Base-by-base conservation (phyloP, 1,140 invertebrate species). In the Centruroides sculpturatus region DNA sequence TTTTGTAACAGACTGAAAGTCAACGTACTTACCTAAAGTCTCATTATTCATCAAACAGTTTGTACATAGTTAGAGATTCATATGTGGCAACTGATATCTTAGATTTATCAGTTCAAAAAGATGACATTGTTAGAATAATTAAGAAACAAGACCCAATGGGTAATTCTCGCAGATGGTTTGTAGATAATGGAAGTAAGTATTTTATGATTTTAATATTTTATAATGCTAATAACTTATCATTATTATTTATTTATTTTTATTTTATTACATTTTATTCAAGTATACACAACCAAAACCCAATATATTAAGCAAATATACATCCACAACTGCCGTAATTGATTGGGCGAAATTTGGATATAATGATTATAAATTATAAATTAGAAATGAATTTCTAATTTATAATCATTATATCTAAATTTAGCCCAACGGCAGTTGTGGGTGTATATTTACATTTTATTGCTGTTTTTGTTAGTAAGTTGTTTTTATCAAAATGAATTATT, bases 101-200 rank as follows among this genome's bases (percentile, higher is more conserved):
- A 35, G 66, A 66, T 49, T 52, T 68, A 5, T 59, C 35, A 47
- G 47, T 64, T 3, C 54, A 63, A 10, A 63, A 63, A 66, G 81
- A 79, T 11, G 77, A 77, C 36, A 64, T 83, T 41, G 76, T 84
- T 5, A 81, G 77, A 35, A 75, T 82, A 0, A 78, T 83, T 55
- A 81, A 82, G 63, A 76, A 79, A 47, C 74, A 79, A 61, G 79
- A 83, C 72, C 82, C 82, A 23, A 79, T 81, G 76, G 81, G 82
- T 11, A 74, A 79, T 64, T 67, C 75, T 23, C 69, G 76, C 0
- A 72, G 76, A 55, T 83, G 82, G 82, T 82, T 80, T 69, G 78
- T 84, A 13, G 81, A 83, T 68, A 78, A 79, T 71, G 82, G 81
- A 72, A 69, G 75, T 76, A 61, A 71, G 70, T 54, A 9, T 46